Conservation (phyloP, 2,113 vertebrate genomes). For the Dipodomys stephensi region DNA sequence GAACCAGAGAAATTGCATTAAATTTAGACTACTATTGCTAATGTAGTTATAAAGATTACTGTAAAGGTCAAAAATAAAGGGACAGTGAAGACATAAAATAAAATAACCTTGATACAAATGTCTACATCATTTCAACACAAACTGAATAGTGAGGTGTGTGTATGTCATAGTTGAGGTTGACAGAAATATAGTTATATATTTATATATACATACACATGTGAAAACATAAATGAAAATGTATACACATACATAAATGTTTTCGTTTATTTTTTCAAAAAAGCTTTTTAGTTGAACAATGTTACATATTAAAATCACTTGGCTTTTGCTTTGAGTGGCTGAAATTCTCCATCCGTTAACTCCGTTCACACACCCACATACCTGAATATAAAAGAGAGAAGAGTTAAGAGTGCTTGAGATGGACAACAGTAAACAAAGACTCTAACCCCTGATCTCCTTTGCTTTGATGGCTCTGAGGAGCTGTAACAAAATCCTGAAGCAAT, state of each 20-base stretch:
- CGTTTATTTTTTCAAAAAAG: not conserved
- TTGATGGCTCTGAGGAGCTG: not conserved
- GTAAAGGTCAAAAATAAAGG: conserved; percentile 59
- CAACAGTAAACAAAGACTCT: not conserved
- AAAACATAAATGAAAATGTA: not conserved
- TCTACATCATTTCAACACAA: not conserved
- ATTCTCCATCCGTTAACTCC: not conserved
- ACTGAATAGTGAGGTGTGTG: not conserved
- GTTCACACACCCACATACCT: not conserved
- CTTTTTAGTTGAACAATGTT: not conserved
- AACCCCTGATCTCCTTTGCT: not conserved
- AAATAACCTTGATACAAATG: conserved; percentile 26
- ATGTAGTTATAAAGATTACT: conserved; percentile 52
- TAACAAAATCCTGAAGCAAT: not conserved
- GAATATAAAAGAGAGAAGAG: not conserved
- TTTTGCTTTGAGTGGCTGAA: not conserved
- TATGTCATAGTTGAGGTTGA: not conserved
- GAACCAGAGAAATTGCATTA: conserved; percentile 64
- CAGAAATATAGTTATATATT: not conserved
- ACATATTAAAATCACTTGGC: not conserved
- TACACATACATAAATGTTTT: not conserved
- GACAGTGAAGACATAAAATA: not conserved
- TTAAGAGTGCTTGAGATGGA: not conserved
- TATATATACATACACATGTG: not conserved
- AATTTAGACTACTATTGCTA: conserved; percentile 63